Evolutionary conservation across 2,888 invertebrate species (phyloP).

Genomic region (Phyto melanocephala): DNA sequence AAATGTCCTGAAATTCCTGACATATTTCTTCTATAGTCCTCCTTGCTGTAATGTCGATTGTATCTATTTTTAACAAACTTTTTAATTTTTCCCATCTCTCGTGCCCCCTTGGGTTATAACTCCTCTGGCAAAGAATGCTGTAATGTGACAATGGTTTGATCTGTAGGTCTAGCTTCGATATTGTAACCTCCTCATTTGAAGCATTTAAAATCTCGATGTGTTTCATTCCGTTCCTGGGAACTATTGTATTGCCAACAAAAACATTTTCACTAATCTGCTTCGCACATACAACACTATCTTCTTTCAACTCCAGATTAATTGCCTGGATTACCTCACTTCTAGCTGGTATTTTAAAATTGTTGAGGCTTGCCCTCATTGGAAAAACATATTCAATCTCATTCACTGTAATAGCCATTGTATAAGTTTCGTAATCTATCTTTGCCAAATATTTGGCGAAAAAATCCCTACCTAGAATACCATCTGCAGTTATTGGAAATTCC

Average conservation of each 20-base stretch:
- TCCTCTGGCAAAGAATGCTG: neutral
- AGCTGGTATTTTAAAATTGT: neutral
- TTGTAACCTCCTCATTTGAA: neutral
- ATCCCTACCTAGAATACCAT: too few relatives aligned
- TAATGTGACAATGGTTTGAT: neutral
- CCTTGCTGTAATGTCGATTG: neutral
- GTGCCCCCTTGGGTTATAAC: neutral
- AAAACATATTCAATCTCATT: neutral
- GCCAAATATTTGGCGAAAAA: neutral
- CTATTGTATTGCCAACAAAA: neutral
- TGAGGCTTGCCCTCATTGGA: slow-evolving; percentile 3
- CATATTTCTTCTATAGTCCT: neutral
- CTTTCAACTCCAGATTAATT: neutral
- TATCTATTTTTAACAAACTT: neutral
- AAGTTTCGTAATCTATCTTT: neutral
- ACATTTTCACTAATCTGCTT: neutral
- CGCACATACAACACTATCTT: slow-evolving; percentile 2
- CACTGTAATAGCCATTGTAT: neutral
- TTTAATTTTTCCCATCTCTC: neutral
- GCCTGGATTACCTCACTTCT: neutral
- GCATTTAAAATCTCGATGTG: neutral
- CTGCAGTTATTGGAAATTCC: neutral
- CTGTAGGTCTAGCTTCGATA: neutral
- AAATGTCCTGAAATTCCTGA: neutral
- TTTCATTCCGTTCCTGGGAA: neutral